Evolutionary conservation across 2,797 vertebrate genomes (phyloP), one percentile per base, ranked within the genome.

Genomic region (Channallabes apus): DNA sequence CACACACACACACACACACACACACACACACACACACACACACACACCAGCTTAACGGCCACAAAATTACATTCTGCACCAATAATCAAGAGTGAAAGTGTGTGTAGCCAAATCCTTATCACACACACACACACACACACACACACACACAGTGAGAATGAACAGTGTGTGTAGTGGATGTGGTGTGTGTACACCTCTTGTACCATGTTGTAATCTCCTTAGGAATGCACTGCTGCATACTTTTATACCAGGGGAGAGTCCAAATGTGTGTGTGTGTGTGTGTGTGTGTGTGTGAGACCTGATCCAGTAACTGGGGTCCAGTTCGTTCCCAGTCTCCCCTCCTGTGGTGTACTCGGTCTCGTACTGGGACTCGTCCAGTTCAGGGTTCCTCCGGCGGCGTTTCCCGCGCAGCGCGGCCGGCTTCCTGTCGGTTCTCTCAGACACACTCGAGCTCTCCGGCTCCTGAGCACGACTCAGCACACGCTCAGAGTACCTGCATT

Each of bases 281-380:
- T 68, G 24, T 83, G n/a, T 80, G 38, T 46, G 8, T n/a, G 51
- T 22, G 8, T 38, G 90, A 92, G 84, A 96, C 95, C 92, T 93
- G 80, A 91, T 92, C 96, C 94, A 96, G 24, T 96, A 91, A 0
- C 94, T 94, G 2, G 6, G 56, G 61, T 98, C 95, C 0, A 93
- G 90, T 73, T 98, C 96, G 0, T 96, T 96, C 0, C 95, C 92
- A 0, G 95, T 97, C 87, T 97, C 96, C 82, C 95, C 93, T 0
- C 96, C 97, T 0, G 96, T 97, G 71, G 97, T 97, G 92, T 97
- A 97, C 89, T 97, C 97, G 0, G 96, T 97, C 91, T 97, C 97
- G 0, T 96, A 97, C 91, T 96, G 96, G 0, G 96, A 96, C 86
- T 97, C 96, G 0, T 97, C 96, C 86, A 95, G 84, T 24, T 96